phyloP scores from a whole-genome alignment of 2,797 vertebrate genomes.

The Bucorvus abyssinicus region DNA sequence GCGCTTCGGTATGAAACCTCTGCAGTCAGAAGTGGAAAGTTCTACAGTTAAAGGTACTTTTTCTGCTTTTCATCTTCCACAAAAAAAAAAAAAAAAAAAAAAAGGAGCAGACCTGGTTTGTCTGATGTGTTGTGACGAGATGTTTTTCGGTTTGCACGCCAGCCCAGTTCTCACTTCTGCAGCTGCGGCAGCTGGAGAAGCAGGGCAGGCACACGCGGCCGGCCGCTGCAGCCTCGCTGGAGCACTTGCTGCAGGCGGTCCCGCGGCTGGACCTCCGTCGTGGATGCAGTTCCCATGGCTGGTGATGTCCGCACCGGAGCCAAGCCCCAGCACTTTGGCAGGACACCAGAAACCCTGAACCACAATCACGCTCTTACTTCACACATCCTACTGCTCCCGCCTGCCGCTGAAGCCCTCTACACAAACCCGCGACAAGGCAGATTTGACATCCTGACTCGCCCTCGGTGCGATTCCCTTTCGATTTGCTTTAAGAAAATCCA shows the following conservation, averaged over 20 bases:
- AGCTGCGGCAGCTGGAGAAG: neutral
- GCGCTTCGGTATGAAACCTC: neutral
- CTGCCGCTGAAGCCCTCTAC: neutral
- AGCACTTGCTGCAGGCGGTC: neutral
- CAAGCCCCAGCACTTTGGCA: neutral
- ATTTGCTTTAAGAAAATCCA: neutral
- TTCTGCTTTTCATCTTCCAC: neutral
- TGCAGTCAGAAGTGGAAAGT: neutral
- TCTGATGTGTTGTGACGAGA: neutral
- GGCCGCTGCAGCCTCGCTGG: neutral
- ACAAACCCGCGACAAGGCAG: accelerated
- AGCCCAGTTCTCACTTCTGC: neutral
- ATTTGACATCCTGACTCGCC: neutral
- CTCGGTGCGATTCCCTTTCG: neutral
- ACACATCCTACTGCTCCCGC: neutral
- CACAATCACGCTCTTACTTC: neutral
- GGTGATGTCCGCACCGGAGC: accelerated
- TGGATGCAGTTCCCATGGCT: neutral
- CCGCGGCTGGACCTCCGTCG: accelerated
- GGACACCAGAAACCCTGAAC: neutral
- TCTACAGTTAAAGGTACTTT: neutral
- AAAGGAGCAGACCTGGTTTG: neutral
- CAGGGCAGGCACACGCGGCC: accelerated
- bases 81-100: neutral
- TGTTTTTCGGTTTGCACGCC: neutral